Percentiles rank a stretch among this genome's conserved stretches.
Conservation (phyloP, 1,140 invertebrate species). For the Aphelenchoides fujianensis region DNA sequence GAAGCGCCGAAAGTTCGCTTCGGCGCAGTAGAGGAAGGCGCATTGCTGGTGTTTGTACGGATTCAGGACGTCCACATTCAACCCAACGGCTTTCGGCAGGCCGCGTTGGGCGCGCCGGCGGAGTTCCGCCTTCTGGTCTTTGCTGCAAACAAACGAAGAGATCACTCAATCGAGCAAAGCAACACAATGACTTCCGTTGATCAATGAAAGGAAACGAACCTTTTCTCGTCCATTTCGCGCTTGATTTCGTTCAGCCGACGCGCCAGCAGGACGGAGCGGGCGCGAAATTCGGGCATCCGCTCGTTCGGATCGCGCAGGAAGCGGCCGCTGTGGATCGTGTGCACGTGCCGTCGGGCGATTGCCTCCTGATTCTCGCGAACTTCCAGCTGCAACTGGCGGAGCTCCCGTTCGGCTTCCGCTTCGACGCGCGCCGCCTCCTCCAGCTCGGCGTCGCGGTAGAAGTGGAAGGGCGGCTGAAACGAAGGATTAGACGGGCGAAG, state of each 20-base stretch:
- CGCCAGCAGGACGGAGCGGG: slow-evolving; percentile 13
- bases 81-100: slow-evolving; percentile 24
- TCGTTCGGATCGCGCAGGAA: not conserved
- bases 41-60: slow-evolving; percentile 81
- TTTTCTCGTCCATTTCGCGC: slow-evolving; percentile 30
- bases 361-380: not conserved
- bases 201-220: too few species aligned
- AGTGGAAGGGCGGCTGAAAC: slow-evolving; percentile 18
- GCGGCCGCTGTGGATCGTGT: not conserved
- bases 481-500: not conserved
- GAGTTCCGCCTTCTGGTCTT: slow-evolving; percentile 27
- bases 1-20: slow-evolving; percentile 72
- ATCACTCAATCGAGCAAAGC: too few species aligned
- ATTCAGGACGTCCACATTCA: slow-evolving; percentile 75
- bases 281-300: slow-evolving; percentile 12
- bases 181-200: not conserved
- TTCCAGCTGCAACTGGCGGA: not conserved
- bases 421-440: not conserved
- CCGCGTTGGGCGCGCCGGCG: slow-evolving; percentile 17
- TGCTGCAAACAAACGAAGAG: slow-evolving; percentile 28
- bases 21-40: slow-evolving; percentile 86
- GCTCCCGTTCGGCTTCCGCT: not conserved
- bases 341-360: slow-evolving; percentile 3
- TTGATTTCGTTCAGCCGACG: slow-evolving; percentile 24
- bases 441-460: slow-evolving; percentile 4